Percentiles rank a stretch among this genome's conserved stretches.
Conservation (phyloP, 2,113 vertebrate genomes). For the Lepisosteus osseus region DNA sequence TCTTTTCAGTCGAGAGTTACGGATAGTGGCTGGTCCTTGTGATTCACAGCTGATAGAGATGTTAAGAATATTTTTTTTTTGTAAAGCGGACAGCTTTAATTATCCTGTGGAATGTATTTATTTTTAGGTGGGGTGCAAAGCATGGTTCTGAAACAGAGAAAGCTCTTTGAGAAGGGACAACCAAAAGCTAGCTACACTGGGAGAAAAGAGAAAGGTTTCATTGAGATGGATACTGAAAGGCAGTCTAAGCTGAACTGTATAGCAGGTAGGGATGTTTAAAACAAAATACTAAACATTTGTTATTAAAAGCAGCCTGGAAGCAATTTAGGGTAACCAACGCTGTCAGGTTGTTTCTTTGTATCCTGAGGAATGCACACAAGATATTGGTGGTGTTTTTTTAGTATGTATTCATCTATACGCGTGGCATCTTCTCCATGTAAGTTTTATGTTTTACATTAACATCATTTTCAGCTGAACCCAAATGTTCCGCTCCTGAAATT, state of each 20-base stretch:
- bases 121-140: constrained; percentile 51
- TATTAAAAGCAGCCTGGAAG: not conserved
- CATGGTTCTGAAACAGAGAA: constrained; percentile 55
- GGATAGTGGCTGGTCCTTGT: not conserved
- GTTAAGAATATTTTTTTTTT: not conserved
- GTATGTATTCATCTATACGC: too few species aligned
- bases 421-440: too few species aligned
- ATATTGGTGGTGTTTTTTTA: too few species aligned
- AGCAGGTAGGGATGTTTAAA: constrained; percentile 29
- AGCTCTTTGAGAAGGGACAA: constrained; percentile 30
- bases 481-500: constrained; percentile 7
- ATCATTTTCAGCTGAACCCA: constrained; percentile 13
- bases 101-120: constrained; percentile 3
- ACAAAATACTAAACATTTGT: not conserved
- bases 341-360: too few species aligned
- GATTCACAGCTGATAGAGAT: constrained; percentile 15
- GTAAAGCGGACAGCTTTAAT: constrained; percentile 7
- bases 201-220: constrained; percentile 1
- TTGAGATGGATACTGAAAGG: not conserved
- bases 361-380: too few species aligned
- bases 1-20: constrained; percentile 8
- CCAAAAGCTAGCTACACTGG: constrained; percentile 28
- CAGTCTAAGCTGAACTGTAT: constrained; percentile 14
- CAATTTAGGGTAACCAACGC: too few species aligned
- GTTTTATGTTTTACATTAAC: not conserved